Percentiles rank a stretch among this genome's conserved stretches.
Evolutionary conservation across 2,113 vertebrate genomes (phyloP).

Genomic region (Colistium nudipinnis): DNA sequence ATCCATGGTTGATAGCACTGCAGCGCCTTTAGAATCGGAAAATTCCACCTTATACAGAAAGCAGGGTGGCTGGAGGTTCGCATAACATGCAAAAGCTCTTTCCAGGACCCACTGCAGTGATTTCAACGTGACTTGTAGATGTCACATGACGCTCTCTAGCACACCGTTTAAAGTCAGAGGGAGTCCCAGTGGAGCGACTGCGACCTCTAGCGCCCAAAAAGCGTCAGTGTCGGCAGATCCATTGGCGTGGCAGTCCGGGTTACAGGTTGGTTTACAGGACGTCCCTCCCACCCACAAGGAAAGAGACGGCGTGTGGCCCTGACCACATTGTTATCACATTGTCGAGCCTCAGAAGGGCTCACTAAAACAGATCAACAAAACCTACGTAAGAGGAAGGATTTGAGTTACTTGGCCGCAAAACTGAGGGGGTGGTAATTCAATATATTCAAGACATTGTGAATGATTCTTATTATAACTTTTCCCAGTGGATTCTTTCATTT

Average conservation of each 20-base stretch:
- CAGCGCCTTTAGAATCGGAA: too few relatives aligned
- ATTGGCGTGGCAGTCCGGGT: background rate
- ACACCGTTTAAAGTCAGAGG: background rate
- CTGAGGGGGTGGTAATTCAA: too few relatives aligned
- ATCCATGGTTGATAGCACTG: too few relatives aligned
- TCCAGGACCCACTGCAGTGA: background rate
- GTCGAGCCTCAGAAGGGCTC: too few relatives aligned
- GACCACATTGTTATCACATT: too few relatives aligned
- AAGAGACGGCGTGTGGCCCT: background rate
- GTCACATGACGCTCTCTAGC: constrained; percentile 4
- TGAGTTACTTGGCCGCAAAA: too few relatives aligned
- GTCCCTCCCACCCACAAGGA: background rate
- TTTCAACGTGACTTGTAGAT: background rate
- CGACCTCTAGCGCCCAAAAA: constrained; percentile 53
- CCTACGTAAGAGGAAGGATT: too few relatives aligned
- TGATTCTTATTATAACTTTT: too few relatives aligned
- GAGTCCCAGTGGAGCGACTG: constrained; percentile 16
- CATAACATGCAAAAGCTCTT: background rate
- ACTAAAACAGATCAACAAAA: too few relatives aligned
- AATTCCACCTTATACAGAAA: background rate
- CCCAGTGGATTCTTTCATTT: too few relatives aligned
- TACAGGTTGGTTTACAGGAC: background rate
- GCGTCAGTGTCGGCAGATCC: background rate
- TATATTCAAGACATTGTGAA: too few relatives aligned
- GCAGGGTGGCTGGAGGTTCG: background rate